Base-by-base conservation (phyloP, 1,140 invertebrate species). In the Popillia japonica region DNA sequence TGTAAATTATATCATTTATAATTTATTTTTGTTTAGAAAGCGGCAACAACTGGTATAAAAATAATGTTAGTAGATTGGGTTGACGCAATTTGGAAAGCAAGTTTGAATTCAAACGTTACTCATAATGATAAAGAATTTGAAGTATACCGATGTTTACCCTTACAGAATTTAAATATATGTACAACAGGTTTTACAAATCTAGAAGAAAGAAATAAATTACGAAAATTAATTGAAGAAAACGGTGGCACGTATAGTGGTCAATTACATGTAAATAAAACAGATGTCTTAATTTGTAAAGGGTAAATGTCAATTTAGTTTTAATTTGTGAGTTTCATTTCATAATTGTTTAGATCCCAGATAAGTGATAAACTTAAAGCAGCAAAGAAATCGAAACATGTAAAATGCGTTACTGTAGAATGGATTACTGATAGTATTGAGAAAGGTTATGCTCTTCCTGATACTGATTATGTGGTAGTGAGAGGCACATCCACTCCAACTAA, bases 291-390 rank as follows among this genome's bases (percentile, higher is more conserved):
- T 40, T 85, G 84, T 82, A 77, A 81, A n/a, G 81, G 82, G 90
- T 92, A 84, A 88, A 87, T 89, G 61, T 40, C 11, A 68, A 68
- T 27, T 27, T 27, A 9, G 27, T 27, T 34, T 4, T 34, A 68
- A 10, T 68, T 27, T 22, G 7, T 68, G 11, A 10, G 79, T 75
- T 75, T 44, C 23, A 11, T 75, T 76, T 11, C 81, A 80, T 61
- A 81, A 81, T 75, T 48, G 41, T 78, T 87, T 74, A 89, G 90
- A n/a, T 88, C 89, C 17, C 83, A 92, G 2, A 89, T 91, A 78
- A 95, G 95, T 77, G 92, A 95, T 14, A 98, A 98, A 85, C 93
- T 93, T 83, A 93, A 92, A 81, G 93, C 92, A 81, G 96, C 96
- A 0, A 85, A 91, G 72, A 81, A 90, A 92, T 80, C 95, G 92